Conservation (phyloP, 2,113 vertebrate genomes). For the Gymnorhina tibicen region DNA sequence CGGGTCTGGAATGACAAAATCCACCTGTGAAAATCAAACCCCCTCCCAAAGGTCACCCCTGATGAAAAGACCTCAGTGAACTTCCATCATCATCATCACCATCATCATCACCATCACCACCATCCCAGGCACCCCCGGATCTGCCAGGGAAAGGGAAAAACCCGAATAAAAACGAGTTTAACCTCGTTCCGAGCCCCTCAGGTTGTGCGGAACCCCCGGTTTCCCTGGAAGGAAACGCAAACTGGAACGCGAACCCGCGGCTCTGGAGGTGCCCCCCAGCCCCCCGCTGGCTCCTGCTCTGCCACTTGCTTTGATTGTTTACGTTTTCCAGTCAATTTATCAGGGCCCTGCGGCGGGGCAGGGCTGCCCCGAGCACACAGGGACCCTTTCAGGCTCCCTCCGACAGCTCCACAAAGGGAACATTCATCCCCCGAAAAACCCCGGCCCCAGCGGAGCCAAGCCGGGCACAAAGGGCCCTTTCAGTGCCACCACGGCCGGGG, state of each 20-base stretch:
- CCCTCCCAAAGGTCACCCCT: not conserved
- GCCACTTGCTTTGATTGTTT: conserved; percentile 29
- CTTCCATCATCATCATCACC: not conserved
- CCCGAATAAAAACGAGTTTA: not conserved
- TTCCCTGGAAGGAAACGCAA: not conserved
- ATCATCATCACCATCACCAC: not conserved
- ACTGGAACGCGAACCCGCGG: not conserved
- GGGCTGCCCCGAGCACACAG: not conserved
- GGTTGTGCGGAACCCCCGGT: not conserved
- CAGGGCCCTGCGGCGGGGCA: not conserved
- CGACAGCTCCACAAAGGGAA: conserved; percentile 29
- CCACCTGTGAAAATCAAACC: not conserved
- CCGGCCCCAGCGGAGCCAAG: not conserved
- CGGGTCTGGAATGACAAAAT: rapidly evolving
- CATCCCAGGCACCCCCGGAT: not conserved
- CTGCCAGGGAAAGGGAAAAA: no score
- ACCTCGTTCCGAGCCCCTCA: not conserved
- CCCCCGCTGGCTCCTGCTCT: no score
- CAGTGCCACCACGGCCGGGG: not conserved
- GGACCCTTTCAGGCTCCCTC: conserved; percentile 28
- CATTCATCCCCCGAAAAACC: conserved; percentile 30
- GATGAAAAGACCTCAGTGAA: no score
- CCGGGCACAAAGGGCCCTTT: conserved; percentile 41
- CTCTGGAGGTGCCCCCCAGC: not conserved
- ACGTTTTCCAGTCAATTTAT: conserved; percentile 17